These are phyloP conservation scores for Lepus europaeus DNA, from an alignment of 2,113 vertebrate genomes.

Conservation along the genomic window DNA sequence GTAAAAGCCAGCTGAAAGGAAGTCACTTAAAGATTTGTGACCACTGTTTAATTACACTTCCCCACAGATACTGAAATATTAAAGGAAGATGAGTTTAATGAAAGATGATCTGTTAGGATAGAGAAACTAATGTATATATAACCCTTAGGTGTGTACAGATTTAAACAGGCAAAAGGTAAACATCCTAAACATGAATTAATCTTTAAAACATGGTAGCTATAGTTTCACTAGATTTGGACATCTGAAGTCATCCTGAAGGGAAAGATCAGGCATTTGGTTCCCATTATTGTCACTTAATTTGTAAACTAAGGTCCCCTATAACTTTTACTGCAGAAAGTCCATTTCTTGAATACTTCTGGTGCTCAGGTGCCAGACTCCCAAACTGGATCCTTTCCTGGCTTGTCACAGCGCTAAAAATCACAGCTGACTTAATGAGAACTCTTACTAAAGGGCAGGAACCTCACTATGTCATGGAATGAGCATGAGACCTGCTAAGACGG, in stretches of 20 bases:
- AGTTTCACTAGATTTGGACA: constrained; percentile 56
- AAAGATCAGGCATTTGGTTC: background rate
- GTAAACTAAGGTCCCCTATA: background rate
- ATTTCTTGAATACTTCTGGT: constrained; percentile 48
- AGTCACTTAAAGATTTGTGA: constrained; percentile 48
- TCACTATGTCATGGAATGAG: background rate
- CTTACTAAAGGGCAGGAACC: background rate
- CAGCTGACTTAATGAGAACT: constrained; percentile 1
- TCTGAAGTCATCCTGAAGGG: background rate
- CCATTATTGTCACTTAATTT: background rate
- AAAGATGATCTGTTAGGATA: constrained; percentile 13
- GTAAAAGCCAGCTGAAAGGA: background rate
- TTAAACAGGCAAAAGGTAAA: constrained; percentile 54
- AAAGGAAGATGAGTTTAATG: constrained; percentile 46
- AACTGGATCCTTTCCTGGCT: constrained; percentile 11
- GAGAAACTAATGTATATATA: constrained; percentile 54
- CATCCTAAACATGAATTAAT: background rate
- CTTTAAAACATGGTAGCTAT: constrained; percentile 31
- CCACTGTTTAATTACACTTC: constrained; percentile 49
- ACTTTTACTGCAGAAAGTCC: background rate
- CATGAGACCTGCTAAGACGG: background rate
- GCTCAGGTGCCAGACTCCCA: constrained; percentile 21
- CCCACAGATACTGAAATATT: constrained; percentile 48
- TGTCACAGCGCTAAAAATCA: background rate
- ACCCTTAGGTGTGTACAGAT: constrained; percentile 48